These are phyloP conservation scores for Bolborhynchus lineola DNA, from an alignment of 2,113 vertebrate genomes.

Conservation along the genomic window DNA sequence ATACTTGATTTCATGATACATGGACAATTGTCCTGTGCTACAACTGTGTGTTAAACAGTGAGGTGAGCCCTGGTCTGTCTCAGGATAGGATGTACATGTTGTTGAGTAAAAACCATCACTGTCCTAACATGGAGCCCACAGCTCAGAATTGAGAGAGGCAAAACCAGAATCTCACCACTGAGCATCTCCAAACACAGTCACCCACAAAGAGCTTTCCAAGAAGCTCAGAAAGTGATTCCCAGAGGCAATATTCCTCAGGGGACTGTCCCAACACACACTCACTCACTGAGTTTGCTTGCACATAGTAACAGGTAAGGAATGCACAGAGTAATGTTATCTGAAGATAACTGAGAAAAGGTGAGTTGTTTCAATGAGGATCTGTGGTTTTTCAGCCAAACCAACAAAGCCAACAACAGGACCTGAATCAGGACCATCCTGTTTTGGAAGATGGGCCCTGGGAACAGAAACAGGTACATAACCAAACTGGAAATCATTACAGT, in stretches of 20 bases:
- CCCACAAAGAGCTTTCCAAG: neutral
- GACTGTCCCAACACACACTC: neutral
- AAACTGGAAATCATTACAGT: constrained; percentile 61
- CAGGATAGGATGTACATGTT: neutral
- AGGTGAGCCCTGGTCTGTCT: neutral
- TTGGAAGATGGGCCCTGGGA: constrained; percentile 41
- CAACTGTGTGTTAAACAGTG: neutral
- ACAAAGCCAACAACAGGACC: neutral
- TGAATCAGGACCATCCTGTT: neutral
- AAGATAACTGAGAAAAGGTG: neutral
- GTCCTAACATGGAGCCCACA: neutral
- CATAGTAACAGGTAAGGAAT: neutral
- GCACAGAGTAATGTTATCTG: neutral
- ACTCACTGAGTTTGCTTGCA: neutral
- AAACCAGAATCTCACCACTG: neutral
- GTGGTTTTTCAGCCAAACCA: neutral
- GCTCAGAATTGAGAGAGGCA: neutral
- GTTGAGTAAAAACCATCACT: neutral
- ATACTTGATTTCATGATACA: neutral
- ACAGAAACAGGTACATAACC: constrained; percentile 2
- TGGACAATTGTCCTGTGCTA: neutral
- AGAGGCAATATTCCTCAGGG: neutral
- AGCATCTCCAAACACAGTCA: neutral
- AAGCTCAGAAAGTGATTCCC: neutral
- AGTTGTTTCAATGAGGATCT: neutral